Evolutionary conservation across 64 coral and sea anemone genomes (phyloP).

Genomic region (Dendrophyllia cribrosa): DNA sequence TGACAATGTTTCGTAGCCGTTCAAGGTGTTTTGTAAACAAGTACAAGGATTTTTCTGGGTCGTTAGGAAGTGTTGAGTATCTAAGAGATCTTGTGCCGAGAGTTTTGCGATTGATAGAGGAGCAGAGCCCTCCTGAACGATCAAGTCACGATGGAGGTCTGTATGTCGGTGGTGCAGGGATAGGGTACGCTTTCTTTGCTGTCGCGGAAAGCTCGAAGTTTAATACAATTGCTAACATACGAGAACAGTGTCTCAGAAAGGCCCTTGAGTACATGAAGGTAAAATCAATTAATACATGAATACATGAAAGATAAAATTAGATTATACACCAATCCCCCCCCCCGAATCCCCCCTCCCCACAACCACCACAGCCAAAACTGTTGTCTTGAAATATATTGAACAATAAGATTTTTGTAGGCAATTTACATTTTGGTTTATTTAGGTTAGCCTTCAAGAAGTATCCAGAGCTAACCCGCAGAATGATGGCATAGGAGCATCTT

Average conservation of each 20-base stretch:
- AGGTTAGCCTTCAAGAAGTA: constrained; percentile 70
- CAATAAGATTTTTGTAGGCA: no score
- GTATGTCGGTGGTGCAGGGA: constrained; percentile 85
- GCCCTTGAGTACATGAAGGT: constrained; percentile 88
- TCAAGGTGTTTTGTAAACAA: constrained; percentile 77
- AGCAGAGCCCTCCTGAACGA: constrained; percentile 56
- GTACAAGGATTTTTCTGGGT: constrained; percentile 72
- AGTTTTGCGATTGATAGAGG: constrained; percentile 54
- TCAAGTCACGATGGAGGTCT: constrained; percentile 78
- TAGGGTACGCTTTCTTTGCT: constrained; percentile 74
- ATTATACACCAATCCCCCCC: no score
- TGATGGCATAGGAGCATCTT: constrained; percentile 87
- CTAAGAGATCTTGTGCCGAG: constrained; percentile 63
- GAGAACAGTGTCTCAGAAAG: constrained; percentile 71
- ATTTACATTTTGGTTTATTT: no score
- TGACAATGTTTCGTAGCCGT: constrained; percentile 30
- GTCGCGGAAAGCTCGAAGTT: constrained; percentile 66
- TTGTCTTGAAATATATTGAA: no score
- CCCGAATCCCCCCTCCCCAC: no score
- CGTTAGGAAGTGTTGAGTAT: constrained; percentile 67
- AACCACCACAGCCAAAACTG: no score
- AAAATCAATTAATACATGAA: neutral
- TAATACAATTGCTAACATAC: constrained; percentile 22
- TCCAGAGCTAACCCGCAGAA: constrained; percentile 23
- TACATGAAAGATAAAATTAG: no score